phyloP scores from a whole-genome alignment of 2,888 invertebrate species.

The Barypeithes pellucidus region DNA sequence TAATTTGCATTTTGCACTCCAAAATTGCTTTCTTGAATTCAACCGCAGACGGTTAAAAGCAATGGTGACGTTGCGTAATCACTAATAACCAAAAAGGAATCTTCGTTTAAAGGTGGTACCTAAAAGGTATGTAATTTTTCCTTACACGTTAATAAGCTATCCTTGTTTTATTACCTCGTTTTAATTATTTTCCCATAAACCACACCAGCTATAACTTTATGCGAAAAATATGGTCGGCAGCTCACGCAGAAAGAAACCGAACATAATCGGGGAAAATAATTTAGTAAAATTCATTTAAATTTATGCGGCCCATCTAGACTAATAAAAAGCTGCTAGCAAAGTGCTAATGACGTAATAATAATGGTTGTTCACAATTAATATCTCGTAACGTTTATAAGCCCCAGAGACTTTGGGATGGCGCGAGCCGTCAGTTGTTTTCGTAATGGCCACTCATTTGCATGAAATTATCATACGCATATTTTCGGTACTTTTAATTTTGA shows the following conservation, averaged over 20 bases:
- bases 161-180: slow-evolving; percentile 26
- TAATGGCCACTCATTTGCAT: slow-evolving; percentile 66
- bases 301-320: slow-evolving; percentile 64
- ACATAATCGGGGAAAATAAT: slow-evolving; percentile 55
- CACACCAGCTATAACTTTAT: slow-evolving; percentile 24
- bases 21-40: too few species aligned
- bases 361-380: slow-evolving; percentile 71
- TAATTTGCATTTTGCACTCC: too few species aligned
- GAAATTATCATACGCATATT: slow-evolving; percentile 50
- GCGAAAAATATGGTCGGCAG: slow-evolving; percentile 41
- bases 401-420: slow-evolving; percentile 59
- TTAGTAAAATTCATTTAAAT: slow-evolving; percentile 64
- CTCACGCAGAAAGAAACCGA: slow-evolving; percentile 37
- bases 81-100: too few species aligned
- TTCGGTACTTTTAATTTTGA: slow-evolving; percentile 52
- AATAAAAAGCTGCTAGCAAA: slow-evolving; percentile 66
- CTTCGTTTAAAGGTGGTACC: slow-evolving; percentile 17
- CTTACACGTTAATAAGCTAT: slow-evolving; percentile 34
- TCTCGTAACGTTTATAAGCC: slow-evolving; percentile 62
- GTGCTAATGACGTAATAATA: slow-evolving; percentile 71
- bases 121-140: slow-evolving; percentile 29
- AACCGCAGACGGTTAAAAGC: too few species aligned
- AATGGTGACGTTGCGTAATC: too few species aligned
- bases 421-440: slow-evolving; percentile 64
- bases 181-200: slow-evolving; percentile 47